Percentiles rank a stretch among this genome's conserved stretches.
These are phyloP conservation scores for Vidua macroura DNA, from an alignment of 2,113 vertebrate species.

Conservation along the genomic window DNA sequence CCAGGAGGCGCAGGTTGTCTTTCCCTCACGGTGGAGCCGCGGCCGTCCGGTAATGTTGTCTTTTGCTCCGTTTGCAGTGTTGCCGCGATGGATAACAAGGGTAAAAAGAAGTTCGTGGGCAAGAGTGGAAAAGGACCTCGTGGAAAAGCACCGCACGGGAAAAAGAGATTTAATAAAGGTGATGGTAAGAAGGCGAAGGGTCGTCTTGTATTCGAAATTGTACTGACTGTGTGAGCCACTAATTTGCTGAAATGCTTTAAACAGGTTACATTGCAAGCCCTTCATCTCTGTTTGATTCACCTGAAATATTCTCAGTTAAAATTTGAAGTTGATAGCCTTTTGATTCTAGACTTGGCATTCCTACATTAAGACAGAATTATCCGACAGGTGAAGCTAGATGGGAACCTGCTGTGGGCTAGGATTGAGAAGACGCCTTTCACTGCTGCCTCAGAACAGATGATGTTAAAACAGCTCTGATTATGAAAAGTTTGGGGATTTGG, in stretches of 20 bases:
- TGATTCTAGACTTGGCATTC: not conserved
- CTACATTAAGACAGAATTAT: not conserved
- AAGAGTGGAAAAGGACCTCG: conserved; percentile 17
- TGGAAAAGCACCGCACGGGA: conserved; percentile 40
- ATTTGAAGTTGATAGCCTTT: not conserved
- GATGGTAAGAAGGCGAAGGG: conserved; percentile 19
- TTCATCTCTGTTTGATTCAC: not conserved
- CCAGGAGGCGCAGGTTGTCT: rapidly evolving
- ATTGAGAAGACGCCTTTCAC: not conserved
- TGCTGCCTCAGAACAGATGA: not conserved
- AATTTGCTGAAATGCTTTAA: not conserved
- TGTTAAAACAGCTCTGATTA: not conserved
- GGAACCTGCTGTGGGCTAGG: not conserved
- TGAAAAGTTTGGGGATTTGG: not conserved
- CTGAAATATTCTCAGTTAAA: not conserved
- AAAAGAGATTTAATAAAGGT: conserved; percentile 60
- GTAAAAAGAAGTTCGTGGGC: conserved; percentile 48
- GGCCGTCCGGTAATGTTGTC: rapidly evolving
- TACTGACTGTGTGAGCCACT: not conserved
- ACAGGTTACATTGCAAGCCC: not conserved
- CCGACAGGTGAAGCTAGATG: not conserved
- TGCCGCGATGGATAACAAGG: conserved; percentile 65
- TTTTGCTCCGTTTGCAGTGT: not conserved
- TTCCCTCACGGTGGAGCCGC: rapidly evolving
- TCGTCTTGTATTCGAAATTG: not conserved